These are phyloP conservation scores for Lochmaea capreae DNA, from an alignment of 2,888 invertebrate genomes.

Conservation along the genomic window DNA sequence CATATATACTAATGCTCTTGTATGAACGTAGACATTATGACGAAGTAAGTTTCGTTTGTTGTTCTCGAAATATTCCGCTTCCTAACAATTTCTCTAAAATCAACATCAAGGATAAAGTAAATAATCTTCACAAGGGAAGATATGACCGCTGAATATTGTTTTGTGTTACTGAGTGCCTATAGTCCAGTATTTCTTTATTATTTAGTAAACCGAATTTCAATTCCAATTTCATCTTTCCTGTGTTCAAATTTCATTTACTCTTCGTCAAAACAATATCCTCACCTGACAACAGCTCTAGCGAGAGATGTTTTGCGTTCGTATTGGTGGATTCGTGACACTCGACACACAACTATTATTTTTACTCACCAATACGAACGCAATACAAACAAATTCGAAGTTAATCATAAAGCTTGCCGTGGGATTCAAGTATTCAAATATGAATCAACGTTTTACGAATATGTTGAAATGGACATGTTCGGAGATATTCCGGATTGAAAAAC, in stretches of 20 bases:
- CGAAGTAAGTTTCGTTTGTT: conserved; percentile 19
- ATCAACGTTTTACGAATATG: conserved; percentile 16
- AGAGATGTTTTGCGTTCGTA: too few relatives aligned
- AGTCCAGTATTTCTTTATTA: not conserved
- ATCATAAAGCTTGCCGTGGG: conserved; percentile 13
- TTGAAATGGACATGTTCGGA: conserved; percentile 23
- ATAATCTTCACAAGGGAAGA: conserved; percentile 29
- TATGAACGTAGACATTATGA: not conserved
- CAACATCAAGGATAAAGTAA: conserved; percentile 30
- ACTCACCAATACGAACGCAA: too few relatives aligned
- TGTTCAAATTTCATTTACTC: too few relatives aligned
- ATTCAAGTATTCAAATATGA: conserved; percentile 27
- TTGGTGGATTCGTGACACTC: too few relatives aligned
- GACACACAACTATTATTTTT: too few relatives aligned
- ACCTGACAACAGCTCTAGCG: too few relatives aligned
- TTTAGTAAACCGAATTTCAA: too few relatives aligned
- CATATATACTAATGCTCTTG: conserved; percentile 18
- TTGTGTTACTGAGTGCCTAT: not conserved
- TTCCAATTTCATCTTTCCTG: too few relatives aligned
- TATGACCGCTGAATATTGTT: conserved; percentile 18
- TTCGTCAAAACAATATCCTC: too few relatives aligned
- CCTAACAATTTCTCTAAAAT: conserved; percentile 28
- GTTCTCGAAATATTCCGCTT: conserved; percentile 27
- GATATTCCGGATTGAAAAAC: conserved; percentile 13
- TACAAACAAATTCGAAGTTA: conserved; percentile 20